Percentiles rank a stretch among this genome's conserved stretches.
phyloP scores from a whole-genome alignment of 2,888 invertebrate genomes.

The Aleiodes testaceus region DNA sequence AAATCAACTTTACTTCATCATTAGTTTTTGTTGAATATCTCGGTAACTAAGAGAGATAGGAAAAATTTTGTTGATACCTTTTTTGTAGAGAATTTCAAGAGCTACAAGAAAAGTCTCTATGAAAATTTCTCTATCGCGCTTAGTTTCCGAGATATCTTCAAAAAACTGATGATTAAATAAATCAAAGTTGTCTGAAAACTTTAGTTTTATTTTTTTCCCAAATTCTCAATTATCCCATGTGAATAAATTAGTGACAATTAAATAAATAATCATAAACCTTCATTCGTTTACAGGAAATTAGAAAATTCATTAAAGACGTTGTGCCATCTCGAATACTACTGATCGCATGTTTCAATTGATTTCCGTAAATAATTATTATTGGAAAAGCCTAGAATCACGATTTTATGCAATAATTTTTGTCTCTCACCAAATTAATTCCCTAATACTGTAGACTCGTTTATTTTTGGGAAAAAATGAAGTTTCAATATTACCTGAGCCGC shows the following conservation, averaged over 20 bases:
- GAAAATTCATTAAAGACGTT: slow-evolving; percentile 62
- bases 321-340: slow-evolving; percentile 62
- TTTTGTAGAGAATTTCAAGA: no score
- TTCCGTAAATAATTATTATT: slow-evolving; percentile 61
- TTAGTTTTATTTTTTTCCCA: not conserved
- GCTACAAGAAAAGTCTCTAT: no score
- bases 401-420: no score
- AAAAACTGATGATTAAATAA: no score
- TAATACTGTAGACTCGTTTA: not conserved
- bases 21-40: no score
- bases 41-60: no score
- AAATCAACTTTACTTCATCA: no score
- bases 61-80: no score
- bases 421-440: no score
- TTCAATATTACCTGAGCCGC: slow-evolving; percentile 75
- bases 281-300: slow-evolving; percentile 66
- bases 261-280: slow-evolving; percentile 59
- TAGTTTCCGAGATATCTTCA: no score
- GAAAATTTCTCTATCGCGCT: no score
- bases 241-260: slow-evolving; percentile 34
- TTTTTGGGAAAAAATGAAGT: slow-evolving; percentile 9
- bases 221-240: no score
- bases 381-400: slow-evolving; percentile 66
- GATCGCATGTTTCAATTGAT: slow-evolving; percentile 62
- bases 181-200: not conserved